These are phyloP conservation scores for Hesperia comma DNA, from an alignment of 2,888 invertebrate genomes.

Conservation along the genomic window DNA sequence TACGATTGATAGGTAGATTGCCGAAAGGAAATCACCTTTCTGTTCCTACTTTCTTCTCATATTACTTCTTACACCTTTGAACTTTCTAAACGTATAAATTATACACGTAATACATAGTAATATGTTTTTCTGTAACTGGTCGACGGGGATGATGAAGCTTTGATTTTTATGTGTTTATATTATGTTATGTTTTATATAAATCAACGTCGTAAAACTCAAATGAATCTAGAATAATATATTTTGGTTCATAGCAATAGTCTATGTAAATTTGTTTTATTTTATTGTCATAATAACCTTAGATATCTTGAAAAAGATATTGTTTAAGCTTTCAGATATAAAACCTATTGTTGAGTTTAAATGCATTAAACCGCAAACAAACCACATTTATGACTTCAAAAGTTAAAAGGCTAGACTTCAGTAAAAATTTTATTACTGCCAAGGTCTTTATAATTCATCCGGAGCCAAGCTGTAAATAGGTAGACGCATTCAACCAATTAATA, in stretches of 20 bases:
- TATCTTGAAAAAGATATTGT: background rate
- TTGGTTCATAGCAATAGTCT: background rate
- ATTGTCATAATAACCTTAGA: conserved; percentile 1
- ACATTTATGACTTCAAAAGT: background rate
- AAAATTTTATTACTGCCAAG: conserved; percentile 1
- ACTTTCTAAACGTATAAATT: too few relatives aligned
- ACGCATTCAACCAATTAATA: too few relatives aligned
- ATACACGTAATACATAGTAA: too few relatives aligned
- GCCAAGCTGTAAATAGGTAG: too few relatives aligned
- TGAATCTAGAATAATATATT: too few relatives aligned
- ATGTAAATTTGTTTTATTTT: background rate
- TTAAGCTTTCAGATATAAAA: background rate
- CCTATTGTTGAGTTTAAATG: conserved; percentile 4
- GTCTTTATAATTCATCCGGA: background rate
- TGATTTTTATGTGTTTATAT: too few relatives aligned
- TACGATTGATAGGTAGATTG: conserved; percentile 20
- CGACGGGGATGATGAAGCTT: too few relatives aligned
- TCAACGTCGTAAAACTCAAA: too few relatives aligned
- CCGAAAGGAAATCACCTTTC: conserved; percentile 14
- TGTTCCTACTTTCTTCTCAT: background rate
- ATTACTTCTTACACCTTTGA: background rate
- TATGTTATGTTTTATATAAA: too few relatives aligned
- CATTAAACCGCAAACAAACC: background rate
- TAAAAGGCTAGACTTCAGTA: background rate
- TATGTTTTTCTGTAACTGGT: too few relatives aligned